A percentile compares a stretch with the other conserved stretches of the same genome.
Evolutionary conservation across 2,113 vertebrate species (phyloP).

Genomic region (Malaclemys terrapin): DNA sequence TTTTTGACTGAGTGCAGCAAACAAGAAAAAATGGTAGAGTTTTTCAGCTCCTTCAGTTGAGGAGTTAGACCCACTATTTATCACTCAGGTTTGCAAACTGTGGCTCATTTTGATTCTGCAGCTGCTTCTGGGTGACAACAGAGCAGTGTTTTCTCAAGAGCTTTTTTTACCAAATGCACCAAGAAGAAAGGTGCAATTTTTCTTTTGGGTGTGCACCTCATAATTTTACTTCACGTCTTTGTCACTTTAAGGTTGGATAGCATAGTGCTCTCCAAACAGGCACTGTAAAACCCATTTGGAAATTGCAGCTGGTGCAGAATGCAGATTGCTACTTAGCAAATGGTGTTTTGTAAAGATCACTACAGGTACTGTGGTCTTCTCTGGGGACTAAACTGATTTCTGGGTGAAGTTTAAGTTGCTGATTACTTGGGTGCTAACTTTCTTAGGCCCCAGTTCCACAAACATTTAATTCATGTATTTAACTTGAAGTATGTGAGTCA

Average conservation of each 20-base stretch:
- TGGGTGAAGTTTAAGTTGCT: neutral
- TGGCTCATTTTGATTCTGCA: neutral
- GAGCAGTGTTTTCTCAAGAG: constrained; percentile 13
- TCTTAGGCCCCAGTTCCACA: neutral
- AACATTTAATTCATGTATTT: neutral
- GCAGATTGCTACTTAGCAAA: constrained; percentile 23
- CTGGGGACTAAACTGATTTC: constrained; percentile 10
- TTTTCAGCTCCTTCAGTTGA: neutral
- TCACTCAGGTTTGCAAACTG: neutral
- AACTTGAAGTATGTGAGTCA: neutral
- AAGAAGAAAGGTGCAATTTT: neutral
- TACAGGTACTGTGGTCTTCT: constrained; percentile 25
- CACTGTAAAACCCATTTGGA: constrained; percentile 14
- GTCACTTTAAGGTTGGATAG: constrained; percentile 18
- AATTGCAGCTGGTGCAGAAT: constrained; percentile 11
- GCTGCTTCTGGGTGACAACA: neutral
- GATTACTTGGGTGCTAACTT: neutral
- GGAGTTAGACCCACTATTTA: neutral
- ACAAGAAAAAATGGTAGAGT: neutral
- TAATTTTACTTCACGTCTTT: neutral
- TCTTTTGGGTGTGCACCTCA: neutral
- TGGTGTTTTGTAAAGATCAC: constrained; percentile 36
- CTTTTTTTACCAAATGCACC: neutral
- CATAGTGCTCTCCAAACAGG: neutral
- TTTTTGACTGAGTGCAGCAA: neutral